These are phyloP conservation scores for Syngnathoides biaculeatus DNA, from an alignment of 2,113 vertebrate species.

Conservation along the genomic window DNA sequence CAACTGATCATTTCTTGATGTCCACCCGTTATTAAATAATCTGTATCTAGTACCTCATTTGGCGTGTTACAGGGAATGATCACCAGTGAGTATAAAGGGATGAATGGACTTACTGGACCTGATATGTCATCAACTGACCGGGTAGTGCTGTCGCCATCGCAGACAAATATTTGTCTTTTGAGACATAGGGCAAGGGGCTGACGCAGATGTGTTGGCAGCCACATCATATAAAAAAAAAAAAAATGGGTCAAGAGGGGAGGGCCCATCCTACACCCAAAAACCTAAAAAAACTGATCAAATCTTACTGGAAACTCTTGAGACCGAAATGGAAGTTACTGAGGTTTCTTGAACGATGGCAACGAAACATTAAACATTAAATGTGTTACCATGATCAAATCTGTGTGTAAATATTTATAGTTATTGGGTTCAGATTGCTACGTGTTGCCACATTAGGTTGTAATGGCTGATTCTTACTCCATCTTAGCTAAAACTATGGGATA, in stretches of 20 bases:
- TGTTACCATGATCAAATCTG: background rate
- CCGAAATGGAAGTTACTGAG: background rate
- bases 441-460: background rate
- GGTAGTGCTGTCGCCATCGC: constrained; percentile 40
- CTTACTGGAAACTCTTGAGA: background rate
- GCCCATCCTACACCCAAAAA: background rate
- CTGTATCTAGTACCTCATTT: background rate
- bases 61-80: background rate
- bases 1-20: background rate
- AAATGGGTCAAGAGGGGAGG: constrained; percentile 1
- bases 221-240: constrained; percentile 18
- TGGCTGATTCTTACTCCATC: background rate
- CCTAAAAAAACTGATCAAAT: background rate
- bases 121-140: constrained; percentile 26
- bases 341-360: background rate
- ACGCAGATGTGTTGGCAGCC: constrained; percentile 34
- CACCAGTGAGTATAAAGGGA: background rate
- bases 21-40: background rate
- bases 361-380: background rate
- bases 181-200: constrained; percentile 27
- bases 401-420: background rate
- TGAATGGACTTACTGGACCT: constrained; percentile 24
- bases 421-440: background rate
- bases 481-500: background rate
- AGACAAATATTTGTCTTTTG: constrained; percentile 66